These are phyloP conservation scores for Montifringilla adamsi DNA, from an alignment of 2,113 vertebrate species.

Conservation along the genomic window DNA sequence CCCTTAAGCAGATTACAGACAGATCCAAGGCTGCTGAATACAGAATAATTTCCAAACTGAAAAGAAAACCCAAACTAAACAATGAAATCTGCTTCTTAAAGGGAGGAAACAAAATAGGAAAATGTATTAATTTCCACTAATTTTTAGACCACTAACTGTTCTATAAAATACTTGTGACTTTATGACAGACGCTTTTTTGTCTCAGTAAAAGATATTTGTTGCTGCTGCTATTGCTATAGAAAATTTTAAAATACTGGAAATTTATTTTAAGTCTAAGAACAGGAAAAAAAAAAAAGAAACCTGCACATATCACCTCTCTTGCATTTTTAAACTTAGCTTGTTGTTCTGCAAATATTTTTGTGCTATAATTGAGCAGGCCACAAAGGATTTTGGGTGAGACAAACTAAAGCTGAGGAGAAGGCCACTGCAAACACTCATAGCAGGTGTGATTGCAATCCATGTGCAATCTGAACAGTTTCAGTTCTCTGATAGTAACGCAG, in stretches of 20 bases:
- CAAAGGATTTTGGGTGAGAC: background rate
- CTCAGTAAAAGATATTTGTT: background rate
- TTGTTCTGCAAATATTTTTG: background rate
- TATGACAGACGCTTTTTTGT: background rate
- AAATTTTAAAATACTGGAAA: background rate
- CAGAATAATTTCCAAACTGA: background rate
- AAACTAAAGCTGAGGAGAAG: background rate
- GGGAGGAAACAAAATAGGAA: background rate
- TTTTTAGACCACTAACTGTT: background rate
- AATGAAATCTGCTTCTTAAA: background rate
- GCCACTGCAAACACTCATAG: background rate
- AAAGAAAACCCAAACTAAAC: background rate
- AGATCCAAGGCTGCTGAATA: background rate
- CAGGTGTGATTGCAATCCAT: background rate
- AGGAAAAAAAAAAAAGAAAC: background rate
- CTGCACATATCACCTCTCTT: fast-evolving
- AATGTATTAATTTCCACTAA: background rate
- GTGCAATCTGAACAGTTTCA: background rate
- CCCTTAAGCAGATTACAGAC: background rate
- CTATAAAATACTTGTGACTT: background rate
- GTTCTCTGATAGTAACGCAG: background rate
- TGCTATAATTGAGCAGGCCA: background rate
- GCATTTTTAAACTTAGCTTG: background rate
- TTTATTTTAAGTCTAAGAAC: background rate
- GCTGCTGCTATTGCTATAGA: background rate